These are phyloP conservation scores for Helicoverpa zea DNA, from an alignment of 1,140 invertebrate genomes.

Conservation along the genomic window DNA sequence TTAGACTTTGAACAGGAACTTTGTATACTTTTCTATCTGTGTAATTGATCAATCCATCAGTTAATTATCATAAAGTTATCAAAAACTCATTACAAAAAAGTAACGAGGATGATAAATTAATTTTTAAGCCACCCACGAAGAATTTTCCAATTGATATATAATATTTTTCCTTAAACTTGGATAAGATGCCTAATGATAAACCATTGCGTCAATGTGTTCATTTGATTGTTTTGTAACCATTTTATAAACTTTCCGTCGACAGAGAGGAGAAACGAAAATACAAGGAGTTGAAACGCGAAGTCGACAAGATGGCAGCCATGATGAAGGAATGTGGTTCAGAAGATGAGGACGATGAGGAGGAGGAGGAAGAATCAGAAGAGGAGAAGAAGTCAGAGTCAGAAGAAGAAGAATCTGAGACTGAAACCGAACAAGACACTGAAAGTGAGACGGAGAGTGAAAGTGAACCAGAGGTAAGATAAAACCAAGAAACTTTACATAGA, in stretches of 20 bases:
- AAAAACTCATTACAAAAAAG: neutral
- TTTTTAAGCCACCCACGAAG: too few relatives aligned
- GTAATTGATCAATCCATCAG: neutral
- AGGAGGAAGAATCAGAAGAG: constrained; percentile 89
- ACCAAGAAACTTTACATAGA: neutral
- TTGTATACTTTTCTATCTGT: neutral
- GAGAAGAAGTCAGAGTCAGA: constrained; percentile 89
- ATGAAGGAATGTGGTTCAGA: constrained; percentile 94
- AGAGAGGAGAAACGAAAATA: constrained; percentile 92
- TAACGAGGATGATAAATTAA: too few relatives aligned
- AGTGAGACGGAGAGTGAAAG: constrained; percentile 89
- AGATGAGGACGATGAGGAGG: constrained; percentile 90
- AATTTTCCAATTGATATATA: too few relatives aligned
- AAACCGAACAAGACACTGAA: constrained; percentile 87
- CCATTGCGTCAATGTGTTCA: too few relatives aligned
- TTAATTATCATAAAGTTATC: neutral
- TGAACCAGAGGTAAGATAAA: constrained; percentile 87
- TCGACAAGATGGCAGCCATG: constrained; percentile 95
- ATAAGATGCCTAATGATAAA: too few relatives aligned
- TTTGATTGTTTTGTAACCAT: neutral
- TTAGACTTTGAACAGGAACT: neutral
- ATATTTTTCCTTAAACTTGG: too few relatives aligned
- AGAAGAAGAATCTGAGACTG: constrained; percentile 89
- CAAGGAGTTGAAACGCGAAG: constrained; percentile 93
- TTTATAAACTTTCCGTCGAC: constrained; percentile 44